Percentiles rank a stretch among this genome's conserved stretches.
Conservation (phyloP, 2,888 invertebrate species). For the Trilocha varians region DNA sequence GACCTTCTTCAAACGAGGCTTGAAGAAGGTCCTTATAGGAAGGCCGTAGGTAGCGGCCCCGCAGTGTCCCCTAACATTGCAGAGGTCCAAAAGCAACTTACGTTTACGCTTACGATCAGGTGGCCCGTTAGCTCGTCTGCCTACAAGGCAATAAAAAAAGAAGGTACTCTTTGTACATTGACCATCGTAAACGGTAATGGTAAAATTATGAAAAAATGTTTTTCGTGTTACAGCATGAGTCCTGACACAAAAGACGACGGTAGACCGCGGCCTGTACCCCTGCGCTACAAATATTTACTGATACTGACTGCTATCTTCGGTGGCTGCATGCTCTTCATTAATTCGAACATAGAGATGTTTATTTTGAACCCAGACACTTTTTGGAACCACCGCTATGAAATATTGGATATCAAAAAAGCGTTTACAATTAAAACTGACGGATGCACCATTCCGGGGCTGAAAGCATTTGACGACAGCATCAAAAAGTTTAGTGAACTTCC, state of each 20-base stretch:
- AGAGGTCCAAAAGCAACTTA: too few relatives aligned
- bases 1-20: too few relatives aligned
- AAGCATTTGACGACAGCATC: constrained; percentile 73
- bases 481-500: constrained; percentile 67
- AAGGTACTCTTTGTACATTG: too few relatives aligned
- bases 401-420: constrained; percentile 26
- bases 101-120: too few relatives aligned
- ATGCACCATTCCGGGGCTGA: constrained; percentile 78
- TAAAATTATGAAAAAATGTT: not conserved
- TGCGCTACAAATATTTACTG: constrained; percentile 48
- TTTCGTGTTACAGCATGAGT: constrained; percentile 47
- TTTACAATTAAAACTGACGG: constrained; percentile 76
- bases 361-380: constrained; percentile 32
- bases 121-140: too few relatives aligned
- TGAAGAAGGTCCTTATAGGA: too few relatives aligned
- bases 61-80: too few relatives aligned
- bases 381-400: constrained; percentile 22
- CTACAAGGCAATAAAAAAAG: too few relatives aligned
- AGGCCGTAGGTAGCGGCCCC: too few relatives aligned
- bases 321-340: constrained; percentile 47
- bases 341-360: constrained; percentile 36
- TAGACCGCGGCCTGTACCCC: constrained; percentile 24
- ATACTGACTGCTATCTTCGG: constrained; percentile 43
- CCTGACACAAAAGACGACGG: constrained; percentile 23
- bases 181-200: not conserved